A percentile compares a stretch with the other conserved stretches of the same genome.
phyloP scores from a whole-genome alignment of 2,113 vertebrate species.

The Otocyon megalotis region DNA sequence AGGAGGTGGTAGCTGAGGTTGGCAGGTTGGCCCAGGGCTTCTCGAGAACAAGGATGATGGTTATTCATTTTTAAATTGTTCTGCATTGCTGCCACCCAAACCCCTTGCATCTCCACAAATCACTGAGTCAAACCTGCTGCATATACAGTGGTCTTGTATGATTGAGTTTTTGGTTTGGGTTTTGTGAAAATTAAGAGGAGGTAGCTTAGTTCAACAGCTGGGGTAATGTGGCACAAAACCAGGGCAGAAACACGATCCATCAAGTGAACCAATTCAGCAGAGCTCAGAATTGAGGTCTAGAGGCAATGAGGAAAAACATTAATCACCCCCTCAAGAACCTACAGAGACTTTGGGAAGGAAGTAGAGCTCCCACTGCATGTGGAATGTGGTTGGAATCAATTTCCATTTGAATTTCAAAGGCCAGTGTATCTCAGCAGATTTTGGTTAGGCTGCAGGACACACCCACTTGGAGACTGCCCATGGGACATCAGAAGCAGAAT shows the following conservation, averaged over 20 bases:
- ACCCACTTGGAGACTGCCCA: neutral
- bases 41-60: constrained; percentile 14
- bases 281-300: constrained; percentile 29
- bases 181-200: constrained; percentile 42
- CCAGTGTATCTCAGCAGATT: neutral
- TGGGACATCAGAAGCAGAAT: neutral
- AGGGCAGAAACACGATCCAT: constrained; percentile 35
- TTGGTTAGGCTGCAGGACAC: neutral
- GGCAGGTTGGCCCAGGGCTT: neutral
- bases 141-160: neutral
- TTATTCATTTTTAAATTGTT: constrained; percentile 49
- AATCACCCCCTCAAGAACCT: constrained; percentile 33
- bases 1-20: constrained; percentile 5
- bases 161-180: neutral
- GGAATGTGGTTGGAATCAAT: neutral
- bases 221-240: neutral
- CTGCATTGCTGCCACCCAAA: neutral
- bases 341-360: neutral
- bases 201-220: constrained; percentile 44
- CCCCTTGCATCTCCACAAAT: neutral
- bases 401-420: constrained; percentile 46
- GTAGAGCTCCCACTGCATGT: neutral
- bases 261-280: constrained; percentile 31
- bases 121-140: constrained; percentile 2
- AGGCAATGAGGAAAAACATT: constrained; percentile 31